phyloP scores from a whole-genome alignment of 2,888 invertebrate genomes.

The Aspidiotus destructor region DNA sequence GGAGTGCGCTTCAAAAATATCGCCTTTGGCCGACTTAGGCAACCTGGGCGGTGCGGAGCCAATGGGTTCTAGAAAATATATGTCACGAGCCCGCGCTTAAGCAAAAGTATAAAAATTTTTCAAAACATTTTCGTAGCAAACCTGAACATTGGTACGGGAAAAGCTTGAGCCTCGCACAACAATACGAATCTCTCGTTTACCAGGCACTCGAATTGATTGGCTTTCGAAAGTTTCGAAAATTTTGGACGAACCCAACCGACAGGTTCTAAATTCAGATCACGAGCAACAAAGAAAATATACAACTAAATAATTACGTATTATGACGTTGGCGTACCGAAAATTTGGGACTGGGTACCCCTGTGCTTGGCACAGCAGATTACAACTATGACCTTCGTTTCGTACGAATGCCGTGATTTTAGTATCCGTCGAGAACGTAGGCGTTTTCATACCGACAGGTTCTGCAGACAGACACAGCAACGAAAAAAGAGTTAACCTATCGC shows the following conservation, averaged over 20 bases:
- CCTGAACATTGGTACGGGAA: constrained; percentile 55
- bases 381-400: constrained; percentile 38
- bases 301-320: neutral
- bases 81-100: neutral
- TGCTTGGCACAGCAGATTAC: constrained; percentile 48
- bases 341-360: constrained; percentile 51
- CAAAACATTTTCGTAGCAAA: constrained; percentile 41
- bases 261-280: constrained; percentile 44
- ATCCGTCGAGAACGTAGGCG: constrained; percentile 56
- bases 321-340: constrained; percentile 34
- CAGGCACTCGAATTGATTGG: constrained; percentile 37
- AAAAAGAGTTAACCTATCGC: too few relatives aligned
- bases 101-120: neutral
- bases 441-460: constrained; percentile 59
- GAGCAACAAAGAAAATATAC: neutral
- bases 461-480: constrained; percentile 35
- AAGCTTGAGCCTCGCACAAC: constrained; percentile 43
- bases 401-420: constrained; percentile 41
- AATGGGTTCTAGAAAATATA: constrained; percentile 40
- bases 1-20: constrained; percentile 32
- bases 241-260: constrained; percentile 43
- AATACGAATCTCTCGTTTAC: constrained; percentile 40
- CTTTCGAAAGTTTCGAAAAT: constrained; percentile 41
- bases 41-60: constrained; percentile 43
- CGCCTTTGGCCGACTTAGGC: constrained; percentile 40